A percentile compares a stretch with the other conserved stretches of the same genome.
Evolutionary conservation across 2,888 invertebrate species (phyloP).

Genomic region (Drosophila colorata): DNA sequence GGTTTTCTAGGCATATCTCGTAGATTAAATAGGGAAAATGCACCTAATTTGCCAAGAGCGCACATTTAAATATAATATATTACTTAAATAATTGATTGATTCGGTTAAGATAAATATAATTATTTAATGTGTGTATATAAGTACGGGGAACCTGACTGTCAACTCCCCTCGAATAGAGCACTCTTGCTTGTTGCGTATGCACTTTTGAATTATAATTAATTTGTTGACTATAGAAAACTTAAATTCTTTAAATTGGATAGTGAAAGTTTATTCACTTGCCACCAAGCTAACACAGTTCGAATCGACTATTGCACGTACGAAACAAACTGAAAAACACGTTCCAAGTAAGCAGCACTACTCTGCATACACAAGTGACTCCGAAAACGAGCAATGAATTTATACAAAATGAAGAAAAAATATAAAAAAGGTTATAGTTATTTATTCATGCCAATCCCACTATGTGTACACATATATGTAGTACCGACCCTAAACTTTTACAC

Average conservation of each 20-base stretch:
- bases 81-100: no score
- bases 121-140: no score
- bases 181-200: not conserved
- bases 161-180: not conserved
- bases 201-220: conserved; percentile 4
- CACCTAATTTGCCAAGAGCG: no score
- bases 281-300: conserved; percentile 30
- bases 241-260: conserved; percentile 36
- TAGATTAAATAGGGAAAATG: no score
- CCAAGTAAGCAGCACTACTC: conserved; percentile 26
- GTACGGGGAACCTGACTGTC: not conserved
- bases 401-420: not conserved
- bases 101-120: no score
- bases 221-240: not conserved
- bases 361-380: conserved; percentile 56
- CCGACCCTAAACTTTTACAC: conserved; percentile 18
- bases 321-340: conserved; percentile 47
- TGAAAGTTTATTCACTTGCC: conserved; percentile 57
- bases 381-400: conserved; percentile 9
- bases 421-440: not conserved
- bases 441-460: conserved; percentile 10
- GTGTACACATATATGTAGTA: not conserved
- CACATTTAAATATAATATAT: no score
- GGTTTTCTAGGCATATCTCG: no score
- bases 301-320: conserved; percentile 49